phyloP scores from a whole-genome alignment of 2,888 invertebrate genomes.

The Aleiodes alternator region DNA sequence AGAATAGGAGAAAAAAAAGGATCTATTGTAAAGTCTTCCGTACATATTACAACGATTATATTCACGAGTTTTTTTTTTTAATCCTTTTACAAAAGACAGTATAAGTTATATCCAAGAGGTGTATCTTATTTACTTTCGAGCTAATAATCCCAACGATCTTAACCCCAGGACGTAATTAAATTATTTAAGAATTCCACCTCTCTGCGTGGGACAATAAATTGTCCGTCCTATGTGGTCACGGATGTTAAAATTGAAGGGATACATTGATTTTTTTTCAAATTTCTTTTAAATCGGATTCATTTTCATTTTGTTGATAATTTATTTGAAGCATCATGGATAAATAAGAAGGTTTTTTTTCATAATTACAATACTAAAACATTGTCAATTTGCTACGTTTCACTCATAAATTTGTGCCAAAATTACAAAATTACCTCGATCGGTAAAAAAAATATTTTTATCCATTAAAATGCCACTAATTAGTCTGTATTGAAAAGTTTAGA shows the following conservation, averaged over 20 bases:
- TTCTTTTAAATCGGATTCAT: background rate
- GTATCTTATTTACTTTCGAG: slow-evolving; percentile 19
- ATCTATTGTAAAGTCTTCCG: slow-evolving; percentile 10
- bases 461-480: too few relatives aligned
- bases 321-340: too few relatives aligned
- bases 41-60: slow-evolving; percentile 25
- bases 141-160: slow-evolving; percentile 7
- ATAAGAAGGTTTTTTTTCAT: too few relatives aligned
- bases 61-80: background rate
- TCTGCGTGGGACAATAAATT: slow-evolving; percentile 31
- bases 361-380: too few relatives aligned
- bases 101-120: slow-evolving; percentile 17
- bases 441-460: too few relatives aligned
- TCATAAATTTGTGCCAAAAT: too few relatives aligned
- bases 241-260: slow-evolving; percentile 8
- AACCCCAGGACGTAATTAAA: slow-evolving; percentile 28
- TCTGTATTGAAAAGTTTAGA: too few relatives aligned
- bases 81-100: slow-evolving; percentile 1
- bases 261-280: background rate
- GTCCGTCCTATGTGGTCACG: slow-evolving; percentile 26
- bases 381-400: too few relatives aligned
- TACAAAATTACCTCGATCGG: too few relatives aligned
- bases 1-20: background rate
- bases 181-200: slow-evolving; percentile 35
- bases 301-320: too few relatives aligned